These are phyloP conservation scores for Columba janthina DNA, from an alignment of 2,113 vertebrate genomes.

Conservation along the genomic window DNA sequence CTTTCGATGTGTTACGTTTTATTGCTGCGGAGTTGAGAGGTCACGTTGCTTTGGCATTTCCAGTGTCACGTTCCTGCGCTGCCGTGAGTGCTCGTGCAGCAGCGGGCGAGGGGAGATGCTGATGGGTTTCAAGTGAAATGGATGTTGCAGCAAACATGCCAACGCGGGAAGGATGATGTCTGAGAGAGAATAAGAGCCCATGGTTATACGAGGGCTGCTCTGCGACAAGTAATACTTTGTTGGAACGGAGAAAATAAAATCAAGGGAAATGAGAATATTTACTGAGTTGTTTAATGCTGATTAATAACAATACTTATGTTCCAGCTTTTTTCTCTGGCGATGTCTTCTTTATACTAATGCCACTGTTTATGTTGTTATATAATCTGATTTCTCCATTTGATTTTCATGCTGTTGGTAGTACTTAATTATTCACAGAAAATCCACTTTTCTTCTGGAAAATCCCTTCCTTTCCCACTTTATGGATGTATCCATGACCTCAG, in stretches of 20 bases:
- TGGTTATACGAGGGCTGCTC: neutral
- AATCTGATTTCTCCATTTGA: neutral
- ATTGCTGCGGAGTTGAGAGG: neutral
- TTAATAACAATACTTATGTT: conserved; percentile 23
- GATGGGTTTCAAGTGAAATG: conserved; percentile 3
- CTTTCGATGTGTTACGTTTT: neutral
- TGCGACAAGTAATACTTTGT: neutral
- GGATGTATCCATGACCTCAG: neutral
- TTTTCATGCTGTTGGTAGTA: neutral
- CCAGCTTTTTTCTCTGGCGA: neutral
- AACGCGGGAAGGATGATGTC: neutral
- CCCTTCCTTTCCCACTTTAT: conserved; percentile 3
- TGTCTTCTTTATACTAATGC: neutral
- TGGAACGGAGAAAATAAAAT: conserved; percentile 15
- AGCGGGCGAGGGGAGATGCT: neutral
- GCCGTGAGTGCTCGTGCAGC: neutral
- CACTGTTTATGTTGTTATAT: conserved; percentile 12
- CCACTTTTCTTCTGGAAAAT: conserved; percentile 47
- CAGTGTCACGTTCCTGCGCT: neutral
- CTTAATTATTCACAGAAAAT: conserved; percentile 20
- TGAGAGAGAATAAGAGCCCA: neutral
- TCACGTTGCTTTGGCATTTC: neutral
- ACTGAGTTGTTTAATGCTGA: conserved; percentile 7
- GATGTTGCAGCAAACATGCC: conserved; percentile 19
- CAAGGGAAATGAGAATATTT: neutral